Conservation (phyloP, 2,888 invertebrate genomes). For the Drosophila monieri region DNA sequence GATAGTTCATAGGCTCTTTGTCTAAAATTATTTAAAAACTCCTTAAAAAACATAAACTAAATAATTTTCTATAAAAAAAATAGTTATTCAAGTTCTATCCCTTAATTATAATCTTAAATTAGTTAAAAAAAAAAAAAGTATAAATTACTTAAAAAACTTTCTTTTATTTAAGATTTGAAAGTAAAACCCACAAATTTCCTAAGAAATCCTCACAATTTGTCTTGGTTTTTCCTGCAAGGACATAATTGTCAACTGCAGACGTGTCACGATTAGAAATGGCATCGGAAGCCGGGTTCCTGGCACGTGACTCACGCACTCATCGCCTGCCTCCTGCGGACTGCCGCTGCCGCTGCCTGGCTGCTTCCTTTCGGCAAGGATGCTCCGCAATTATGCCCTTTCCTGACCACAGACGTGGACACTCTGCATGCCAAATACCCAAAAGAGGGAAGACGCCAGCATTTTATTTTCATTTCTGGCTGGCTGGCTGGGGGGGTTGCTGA, state of each 20-base stretch:
- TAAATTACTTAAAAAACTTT: no score
- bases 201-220: background rate
- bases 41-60: no score
- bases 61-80: no score
- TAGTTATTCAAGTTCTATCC: no score
- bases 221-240: background rate
- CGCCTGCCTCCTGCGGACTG: background rate
- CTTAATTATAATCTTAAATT: no score
- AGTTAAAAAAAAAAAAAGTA: no score
- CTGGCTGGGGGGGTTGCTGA: no score
- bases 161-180: background rate
- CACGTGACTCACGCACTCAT: conserved; percentile 32
- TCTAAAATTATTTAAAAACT: no score
- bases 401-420: conserved; percentile 55
- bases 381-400: conserved; percentile 46
- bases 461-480: background rate
- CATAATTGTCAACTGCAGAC: background rate
- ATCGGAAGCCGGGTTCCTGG: conserved; percentile 3
- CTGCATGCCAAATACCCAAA: conserved; percentile 68
- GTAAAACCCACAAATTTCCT: background rate
- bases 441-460: background rate
- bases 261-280: conserved; percentile 5
- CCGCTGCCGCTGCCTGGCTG: background rate
- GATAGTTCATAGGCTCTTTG: no score
- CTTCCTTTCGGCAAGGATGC: conserved; percentile 26